A percentile compares a stretch with the other conserved stretches of the same genome.
Conservation (phyloP, 1,140 invertebrate species). For the Pteromalus puparum region DNA sequence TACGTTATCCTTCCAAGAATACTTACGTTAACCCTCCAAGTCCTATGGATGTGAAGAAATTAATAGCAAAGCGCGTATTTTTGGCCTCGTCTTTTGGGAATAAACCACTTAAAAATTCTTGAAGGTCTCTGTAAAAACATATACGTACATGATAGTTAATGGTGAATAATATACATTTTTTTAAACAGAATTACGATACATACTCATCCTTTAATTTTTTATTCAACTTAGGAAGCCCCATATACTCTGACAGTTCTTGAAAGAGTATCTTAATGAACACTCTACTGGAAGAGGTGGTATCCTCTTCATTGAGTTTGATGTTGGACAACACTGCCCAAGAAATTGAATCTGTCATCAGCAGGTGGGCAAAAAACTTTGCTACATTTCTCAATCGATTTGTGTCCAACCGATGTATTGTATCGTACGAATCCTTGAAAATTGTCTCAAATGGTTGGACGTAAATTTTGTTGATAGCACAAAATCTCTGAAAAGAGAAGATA, state of each 20-base stretch:
- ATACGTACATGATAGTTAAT: slow-evolving; percentile 41
- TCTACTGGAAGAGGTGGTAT: slow-evolving; percentile 96
- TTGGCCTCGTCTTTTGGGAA: slow-evolving; percentile 97
- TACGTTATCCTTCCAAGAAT: slow-evolving; percentile 92
- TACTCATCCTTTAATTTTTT: slow-evolving; percentile 90
- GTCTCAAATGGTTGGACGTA: slow-evolving; percentile 96
- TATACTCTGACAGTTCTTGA: slow-evolving; percentile 96
- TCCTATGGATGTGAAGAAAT: slow-evolving; percentile 99
- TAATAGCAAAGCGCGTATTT: slow-evolving; percentile 98
- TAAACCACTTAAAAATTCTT: slow-evolving; percentile 91
- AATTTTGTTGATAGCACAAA: slow-evolving; percentile 93
- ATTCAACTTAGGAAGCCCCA: slow-evolving; percentile 95
- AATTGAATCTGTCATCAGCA: slow-evolving; percentile 97
- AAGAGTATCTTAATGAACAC: slow-evolving; percentile 99
- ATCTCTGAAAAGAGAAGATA: slow-evolving; percentile 79
- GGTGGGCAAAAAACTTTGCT: slow-evolving; percentile 97
- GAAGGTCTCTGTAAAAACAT: slow-evolving; percentile 82
- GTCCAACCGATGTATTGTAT: slow-evolving; percentile 94
- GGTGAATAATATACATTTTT: slow-evolving; percentile 64
- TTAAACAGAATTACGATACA: slow-evolving; percentile 71
- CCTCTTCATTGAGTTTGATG: slow-evolving; percentile 96
- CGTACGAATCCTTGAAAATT: slow-evolving; percentile 97
- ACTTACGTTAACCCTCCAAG: slow-evolving; percentile 94
- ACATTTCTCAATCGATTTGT: slow-evolving; percentile 98
- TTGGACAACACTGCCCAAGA: slow-evolving; percentile 92